These are phyloP conservation scores for Micronycteris hirsuta DNA, from an alignment of 2,113 vertebrate species.

Conservation along the genomic window DNA sequence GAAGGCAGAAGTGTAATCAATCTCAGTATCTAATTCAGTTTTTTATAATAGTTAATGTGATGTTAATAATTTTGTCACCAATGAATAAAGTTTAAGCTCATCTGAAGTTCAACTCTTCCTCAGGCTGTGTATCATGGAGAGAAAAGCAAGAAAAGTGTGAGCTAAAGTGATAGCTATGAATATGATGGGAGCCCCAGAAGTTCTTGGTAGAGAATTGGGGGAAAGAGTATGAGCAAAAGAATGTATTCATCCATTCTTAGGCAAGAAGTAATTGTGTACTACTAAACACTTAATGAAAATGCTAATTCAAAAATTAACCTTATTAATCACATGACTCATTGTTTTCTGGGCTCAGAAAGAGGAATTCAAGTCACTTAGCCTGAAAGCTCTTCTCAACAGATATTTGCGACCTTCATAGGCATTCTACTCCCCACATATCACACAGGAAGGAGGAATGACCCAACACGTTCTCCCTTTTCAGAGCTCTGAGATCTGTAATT, in stretches of 20 bases:
- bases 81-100: conserved; percentile 2
- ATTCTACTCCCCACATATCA: not conserved
- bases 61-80: conserved; percentile 42
- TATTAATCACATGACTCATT: not conserved
- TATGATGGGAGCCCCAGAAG: not conserved
- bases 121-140: not conserved
- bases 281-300: not conserved
- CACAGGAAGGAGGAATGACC: not conserved
- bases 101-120: not conserved
- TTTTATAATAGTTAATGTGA: not conserved
- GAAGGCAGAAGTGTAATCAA: conserved; percentile 22
- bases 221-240: not conserved
- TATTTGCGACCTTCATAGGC: not conserved
- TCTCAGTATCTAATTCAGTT: conserved; percentile 11
- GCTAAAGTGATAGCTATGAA: not conserved
- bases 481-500: not conserved
- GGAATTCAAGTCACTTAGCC: not conserved
- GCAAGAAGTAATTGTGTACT: not conserved
- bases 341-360: not conserved
- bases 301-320: not conserved
- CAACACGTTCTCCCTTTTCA: fast-evolving
- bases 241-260: not conserved
- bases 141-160: not conserved
- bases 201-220: not conserved
- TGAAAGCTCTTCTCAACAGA: not conserved